phyloP scores from a whole-genome alignment of 1,140 invertebrate genomes.

The Trachymyrmex septentrionalis region DNA sequence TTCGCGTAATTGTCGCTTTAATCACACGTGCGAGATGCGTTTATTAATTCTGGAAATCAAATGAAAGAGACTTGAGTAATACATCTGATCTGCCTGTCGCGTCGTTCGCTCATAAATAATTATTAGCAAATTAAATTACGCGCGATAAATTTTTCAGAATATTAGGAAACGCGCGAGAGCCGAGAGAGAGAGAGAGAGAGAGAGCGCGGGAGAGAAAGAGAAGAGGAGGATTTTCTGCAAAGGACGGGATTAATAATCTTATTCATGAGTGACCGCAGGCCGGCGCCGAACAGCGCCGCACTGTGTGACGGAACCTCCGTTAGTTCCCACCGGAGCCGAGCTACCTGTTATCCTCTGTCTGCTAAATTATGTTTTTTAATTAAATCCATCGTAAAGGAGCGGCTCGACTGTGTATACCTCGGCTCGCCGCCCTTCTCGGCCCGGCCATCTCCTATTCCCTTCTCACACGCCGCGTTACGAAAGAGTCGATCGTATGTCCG shows the following conservation, averaged over 20 bases:
- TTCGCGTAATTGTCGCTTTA: neutral
- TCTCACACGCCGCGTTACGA: constrained; percentile 73
- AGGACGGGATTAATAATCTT: constrained; percentile 86
- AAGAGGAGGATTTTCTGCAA: constrained; percentile 72
- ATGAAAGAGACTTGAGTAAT: constrained; percentile 3
- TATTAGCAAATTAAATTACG: constrained; percentile 39
- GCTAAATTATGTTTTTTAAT: constrained; percentile 88
- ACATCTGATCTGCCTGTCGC: neutral
- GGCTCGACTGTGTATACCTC: constrained; percentile 64
- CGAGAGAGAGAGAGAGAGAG: constrained; percentile 38
- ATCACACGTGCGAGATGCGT: neutral
- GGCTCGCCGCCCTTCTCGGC: constrained; percentile 20
- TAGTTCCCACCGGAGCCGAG: constrained; percentile 84
- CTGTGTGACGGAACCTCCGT: constrained; percentile 72
- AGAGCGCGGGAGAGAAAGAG: constrained; percentile 35
- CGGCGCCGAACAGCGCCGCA: constrained; percentile 72
- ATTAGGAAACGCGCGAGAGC: constrained; percentile 49
- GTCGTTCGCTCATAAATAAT: neutral
- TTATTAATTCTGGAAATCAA: neutral
- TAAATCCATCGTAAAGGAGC: constrained; percentile 83
- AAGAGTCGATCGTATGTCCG: constrained; percentile 74
- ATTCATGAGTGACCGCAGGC: constrained; percentile 86
- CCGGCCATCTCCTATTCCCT: constrained; percentile 38
- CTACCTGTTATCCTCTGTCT: constrained; percentile 85
- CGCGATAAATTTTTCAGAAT: constrained; percentile 51